Evolutionary conservation across 2,113 vertebrate genomes (phyloP), one percentile per base, ranked within the genome.

Genomic region (Ranitomeya variabilis): DNA sequence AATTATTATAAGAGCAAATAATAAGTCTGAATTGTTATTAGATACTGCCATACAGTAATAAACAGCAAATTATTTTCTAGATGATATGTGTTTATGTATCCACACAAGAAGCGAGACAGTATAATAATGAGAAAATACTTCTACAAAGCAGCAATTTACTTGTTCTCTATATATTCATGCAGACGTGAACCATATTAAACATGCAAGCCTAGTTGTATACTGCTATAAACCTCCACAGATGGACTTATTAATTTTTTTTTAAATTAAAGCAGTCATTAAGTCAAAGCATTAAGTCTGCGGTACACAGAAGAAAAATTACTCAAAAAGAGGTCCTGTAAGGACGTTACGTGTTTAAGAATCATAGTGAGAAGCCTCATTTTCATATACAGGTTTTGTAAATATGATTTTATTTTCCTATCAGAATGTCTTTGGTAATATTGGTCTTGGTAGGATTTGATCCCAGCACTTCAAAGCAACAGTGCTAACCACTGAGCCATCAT

Each of bases 61-160:
- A 60, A 57, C 23, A 83, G 62, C 31, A 83, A 83, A 67, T 52
- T 54, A 83, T 18, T 69, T 66, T 19, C 62, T 52, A 23, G 37
- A 15, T 52, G 59, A 60, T 82, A 31, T 81, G 45, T 69, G 62
- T 69, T 83, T 83, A 67, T 83, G 45, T 51, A 54, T 83, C 13
- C 66, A 67, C 21, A 37, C 62, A 67, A 37, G 15, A 67, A 83
- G 37, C 62, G 19, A 80, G 31, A 83, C 62, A 66, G 11, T 83
- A 67, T 45, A 83, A 83, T 67, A 83, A 83, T 83, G 64, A 83
- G 81, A 83, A 83, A 83, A 83, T 54, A n/a, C 80, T 83, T 23
- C 45, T 69, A 54, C 81, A 69, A 4, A 54, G 19, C 19, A 19
- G 18, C 21, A 16, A 67, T 69, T 54, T 54, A 21, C 2, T 52